Percentiles rank a stretch among this genome's conserved stretches.
phyloP scores from a whole-genome alignment of 2,888 invertebrate species.

The Neoaliturus tenellus region DNA sequence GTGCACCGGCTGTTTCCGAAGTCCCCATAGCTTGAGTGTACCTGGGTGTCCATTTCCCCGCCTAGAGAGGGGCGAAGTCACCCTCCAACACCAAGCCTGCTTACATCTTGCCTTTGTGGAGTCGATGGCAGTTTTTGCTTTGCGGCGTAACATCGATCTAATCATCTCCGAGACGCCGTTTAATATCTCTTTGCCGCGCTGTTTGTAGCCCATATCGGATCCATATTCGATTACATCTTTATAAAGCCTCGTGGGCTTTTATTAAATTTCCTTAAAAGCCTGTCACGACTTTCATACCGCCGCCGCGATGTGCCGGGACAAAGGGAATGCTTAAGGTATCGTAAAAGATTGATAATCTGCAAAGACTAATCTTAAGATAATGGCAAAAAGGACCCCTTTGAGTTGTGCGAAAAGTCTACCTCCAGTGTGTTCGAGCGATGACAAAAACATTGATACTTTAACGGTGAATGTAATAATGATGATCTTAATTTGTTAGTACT shows the following conservation, averaged over 20 bases:
- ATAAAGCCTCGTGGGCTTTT: conserved; percentile 38
- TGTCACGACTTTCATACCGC: conserved; percentile 41
- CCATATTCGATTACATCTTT: conserved; percentile 52
- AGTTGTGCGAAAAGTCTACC: not conserved
- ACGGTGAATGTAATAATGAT: too few species aligned
- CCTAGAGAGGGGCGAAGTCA: too few species aligned
- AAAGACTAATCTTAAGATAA: conserved; percentile 31
- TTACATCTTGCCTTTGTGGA: conserved; percentile 36
- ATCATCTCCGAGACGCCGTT: conserved; percentile 41
- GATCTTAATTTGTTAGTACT: too few species aligned
- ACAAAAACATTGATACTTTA: too few species aligned
- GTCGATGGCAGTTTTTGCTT: conserved; percentile 46
- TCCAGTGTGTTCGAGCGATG: not conserved
- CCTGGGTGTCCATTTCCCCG: too few species aligned
- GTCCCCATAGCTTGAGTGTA: too few species aligned
- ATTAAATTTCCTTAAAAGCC: conserved; percentile 51
- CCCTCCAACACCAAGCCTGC: too few species aligned
- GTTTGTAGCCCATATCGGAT: conserved; percentile 41
- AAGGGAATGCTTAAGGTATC: conserved; percentile 43
- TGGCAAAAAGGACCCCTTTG: conserved; percentile 1
- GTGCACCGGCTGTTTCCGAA: too few species aligned
- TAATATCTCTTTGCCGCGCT: conserved; percentile 32
- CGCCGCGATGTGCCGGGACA: not conserved
- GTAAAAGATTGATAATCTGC: conserved; percentile 44
- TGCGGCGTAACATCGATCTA: conserved; percentile 39